Conservation (phyloP, 2,113 vertebrate species). For the Cochlearius cochlearius region DNA sequence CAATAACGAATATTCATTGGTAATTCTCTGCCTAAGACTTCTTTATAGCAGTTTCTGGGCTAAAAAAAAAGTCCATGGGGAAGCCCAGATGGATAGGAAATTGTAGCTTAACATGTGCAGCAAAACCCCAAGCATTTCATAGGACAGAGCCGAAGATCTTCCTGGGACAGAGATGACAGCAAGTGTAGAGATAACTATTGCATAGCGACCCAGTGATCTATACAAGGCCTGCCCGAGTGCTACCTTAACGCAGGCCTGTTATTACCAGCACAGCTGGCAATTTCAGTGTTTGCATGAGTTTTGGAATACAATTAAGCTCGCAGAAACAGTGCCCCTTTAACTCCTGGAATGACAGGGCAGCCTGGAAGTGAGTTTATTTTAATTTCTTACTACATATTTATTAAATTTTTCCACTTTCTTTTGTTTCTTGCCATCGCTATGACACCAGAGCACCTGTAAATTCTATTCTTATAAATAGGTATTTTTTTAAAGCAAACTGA, state of each 20-base stretch:
- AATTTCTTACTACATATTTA: background rate
- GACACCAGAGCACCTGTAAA: background rate
- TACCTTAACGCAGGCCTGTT: background rate
- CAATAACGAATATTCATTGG: background rate
- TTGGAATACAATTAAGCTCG: background rate
- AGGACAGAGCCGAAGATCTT: background rate
- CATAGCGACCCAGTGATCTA: background rate
- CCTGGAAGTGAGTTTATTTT: background rate
- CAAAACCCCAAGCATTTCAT: background rate
- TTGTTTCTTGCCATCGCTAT: background rate
- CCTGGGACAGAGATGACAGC: background rate
- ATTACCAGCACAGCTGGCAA: background rate
- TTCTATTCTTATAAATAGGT: background rate
- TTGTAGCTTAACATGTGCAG: background rate
- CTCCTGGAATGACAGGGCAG: background rate
- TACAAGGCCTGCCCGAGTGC: background rate
- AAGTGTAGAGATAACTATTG: background rate
- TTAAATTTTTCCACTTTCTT: background rate
- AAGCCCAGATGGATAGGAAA: background rate
- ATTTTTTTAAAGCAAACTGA: background rate
- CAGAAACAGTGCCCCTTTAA: background rate
- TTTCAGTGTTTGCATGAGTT: background rate
- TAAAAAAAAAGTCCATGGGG: background rate
- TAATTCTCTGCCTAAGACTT: background rate
- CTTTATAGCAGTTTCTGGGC: background rate